phyloP scores from a whole-genome alignment of 2,888 invertebrate genomes.

The Epiblema foenella region DNA sequence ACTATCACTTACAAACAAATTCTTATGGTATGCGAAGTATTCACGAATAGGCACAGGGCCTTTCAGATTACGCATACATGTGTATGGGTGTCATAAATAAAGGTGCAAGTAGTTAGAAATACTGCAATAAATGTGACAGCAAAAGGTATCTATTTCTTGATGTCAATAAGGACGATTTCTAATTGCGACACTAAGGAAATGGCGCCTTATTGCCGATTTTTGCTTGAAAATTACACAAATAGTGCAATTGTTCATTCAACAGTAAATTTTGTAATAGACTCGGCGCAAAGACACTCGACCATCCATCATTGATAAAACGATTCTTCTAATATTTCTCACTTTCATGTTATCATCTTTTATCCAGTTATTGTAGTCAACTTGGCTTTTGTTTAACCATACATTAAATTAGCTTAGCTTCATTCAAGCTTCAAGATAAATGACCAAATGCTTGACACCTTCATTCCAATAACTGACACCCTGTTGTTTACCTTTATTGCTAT shows the following conservation, averaged over 20 bases:
- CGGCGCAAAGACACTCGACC: too few relatives aligned
- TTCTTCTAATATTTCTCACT: background rate
- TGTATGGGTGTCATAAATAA: background rate
- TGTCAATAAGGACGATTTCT: too few relatives aligned
- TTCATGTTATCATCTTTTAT: background rate
- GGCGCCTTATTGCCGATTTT: too few relatives aligned
- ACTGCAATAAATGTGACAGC: too few relatives aligned
- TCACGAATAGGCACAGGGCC: slow-evolving; percentile 1
- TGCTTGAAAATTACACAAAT: background rate
- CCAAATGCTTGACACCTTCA: background rate
- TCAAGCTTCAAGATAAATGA: background rate
- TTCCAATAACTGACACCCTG: background rate
- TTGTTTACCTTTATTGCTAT: too few relatives aligned
- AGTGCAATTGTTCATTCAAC: too few relatives aligned
- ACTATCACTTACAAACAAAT: background rate
- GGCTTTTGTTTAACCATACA: background rate
- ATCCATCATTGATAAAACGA: background rate
- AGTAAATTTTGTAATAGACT: too few relatives aligned
- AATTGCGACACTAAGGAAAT: too few relatives aligned
- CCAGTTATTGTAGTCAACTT: background rate
- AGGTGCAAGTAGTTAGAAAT: background rate
- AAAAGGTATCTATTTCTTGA: too few relatives aligned
- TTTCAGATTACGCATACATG: background rate
- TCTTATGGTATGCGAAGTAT: slow-evolving; percentile 4
- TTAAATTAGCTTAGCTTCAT: background rate